Base-by-base conservation (phyloP, 2,113 vertebrate genomes). In the Pantherophis guttatus region DNA sequence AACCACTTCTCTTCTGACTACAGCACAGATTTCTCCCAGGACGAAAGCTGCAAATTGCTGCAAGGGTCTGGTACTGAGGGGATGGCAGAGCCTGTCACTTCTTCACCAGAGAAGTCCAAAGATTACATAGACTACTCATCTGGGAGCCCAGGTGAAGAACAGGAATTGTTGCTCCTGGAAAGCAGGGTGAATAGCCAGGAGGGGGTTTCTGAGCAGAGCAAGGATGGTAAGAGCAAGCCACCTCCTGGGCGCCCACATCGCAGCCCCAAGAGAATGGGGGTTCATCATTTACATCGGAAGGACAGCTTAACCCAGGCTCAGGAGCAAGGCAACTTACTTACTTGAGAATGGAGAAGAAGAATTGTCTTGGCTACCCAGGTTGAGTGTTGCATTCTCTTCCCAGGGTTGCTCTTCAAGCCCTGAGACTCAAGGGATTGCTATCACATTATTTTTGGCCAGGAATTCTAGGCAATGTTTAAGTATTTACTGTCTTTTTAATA, bases 251-350 rank as follows among this genome's bases (percentile, higher is more conserved):
- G 99, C 1, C 98, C 98, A 0, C 98, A 98, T 95, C 99, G 98
- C 95, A 99, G 98, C 96, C 99, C 99, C 48, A 99, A 99, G 96
- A 98, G 99, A 93, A 99, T 99, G 99, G 99, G 99, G 0, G 98
- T 99, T 15, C 99, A 99, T 96, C 99, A 99, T 94, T 98, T 99
- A 48, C 98, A 99, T 96, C 98, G 99, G 88, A 99, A 99, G 94
- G 99, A 99, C 98, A 99, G 99, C 96, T 97, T 99, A 97, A 99
- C 98, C 0, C 98, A 98, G 87, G 99, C 99, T 59, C 99, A 99
- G 97, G 99, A 99, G 94, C 99, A 99, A 95, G 99, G 99, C 94
- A 99, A 98, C 87, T 97, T 99, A 94, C 98, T 99, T 55, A 98
- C 99, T 97, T 99, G 98, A 98, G 94, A 88, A 85, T 55, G 89